Base-by-base conservation (phyloP, 37 sponge, comb jelly and placozoan species). In the Chondrilla cf. caribensis region DNA sequence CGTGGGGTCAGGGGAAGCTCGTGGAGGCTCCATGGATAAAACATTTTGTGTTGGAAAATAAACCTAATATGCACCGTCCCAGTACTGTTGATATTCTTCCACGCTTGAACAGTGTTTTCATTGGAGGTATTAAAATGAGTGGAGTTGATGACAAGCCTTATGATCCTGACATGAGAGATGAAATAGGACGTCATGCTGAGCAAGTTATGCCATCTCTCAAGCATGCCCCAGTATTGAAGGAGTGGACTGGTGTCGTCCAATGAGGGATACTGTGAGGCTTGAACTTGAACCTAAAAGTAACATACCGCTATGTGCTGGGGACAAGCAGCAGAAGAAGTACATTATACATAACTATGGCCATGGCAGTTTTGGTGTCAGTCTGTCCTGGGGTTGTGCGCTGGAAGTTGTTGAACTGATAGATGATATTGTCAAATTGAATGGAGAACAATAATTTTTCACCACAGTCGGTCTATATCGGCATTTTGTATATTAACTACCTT, bases 311-410 rank as follows among this genome's bases (percentile, higher is more conserved):
- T n/a, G n/a, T n/a, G n/a, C n/a, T n/a, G n/a, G n/a, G n/a, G n/a
- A n/a, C n/a, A 9, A 2, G 24, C 15, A 9, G 58, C 43, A 22
- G 4, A 32, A 25, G 19, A 78, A 55, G 79, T 57, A 54, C 33
- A 78, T 89, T 41, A 78, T 88, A 22, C 88, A 88, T 36, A 78
- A 79, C 54, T 88, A 88, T 78, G 88, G 88, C 0, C 88, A 88
- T 78, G 85, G 82, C 8, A 62, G 81, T 21, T 32, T 51, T 58
- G 89, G 85, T 3, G 17, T 89, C 0, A 55, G 78, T 31, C 19
- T 85, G 0, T 55, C 51, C 4, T 85, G 85, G 85, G 89, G 89
- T 0, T 89, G 89, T 84, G 89, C 89, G 1, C 26, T 44, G 35
- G 85, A 89, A 8, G 64, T 70, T 11, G 83, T 44, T 51, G 37